Conservation (phyloP, 2,888 invertebrate genomes). For the Iphiclides podalirius region DNA sequence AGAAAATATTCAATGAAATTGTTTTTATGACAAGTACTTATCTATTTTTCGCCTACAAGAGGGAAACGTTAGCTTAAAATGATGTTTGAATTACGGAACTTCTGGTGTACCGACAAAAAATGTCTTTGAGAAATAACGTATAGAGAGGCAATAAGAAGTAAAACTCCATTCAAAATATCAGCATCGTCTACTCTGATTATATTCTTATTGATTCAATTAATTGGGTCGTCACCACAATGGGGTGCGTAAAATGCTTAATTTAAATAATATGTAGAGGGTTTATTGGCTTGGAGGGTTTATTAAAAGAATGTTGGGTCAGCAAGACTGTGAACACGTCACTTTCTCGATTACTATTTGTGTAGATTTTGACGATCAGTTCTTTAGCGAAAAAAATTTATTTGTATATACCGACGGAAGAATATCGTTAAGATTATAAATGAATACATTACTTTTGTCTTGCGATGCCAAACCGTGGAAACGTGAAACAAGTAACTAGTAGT, state of each 20-base stretch:
- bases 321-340: conserved; percentile 1
- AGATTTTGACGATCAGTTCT: neutral
- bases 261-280: conserved; percentile 21
- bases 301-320: conserved; percentile 4
- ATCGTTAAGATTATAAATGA: neutral
- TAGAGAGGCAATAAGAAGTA: too few species aligned
- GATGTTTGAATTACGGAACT: too few species aligned
- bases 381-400: neutral
- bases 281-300: conserved; percentile 10
- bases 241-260: conserved; percentile 16
- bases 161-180: neutral
- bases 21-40: too few species aligned
- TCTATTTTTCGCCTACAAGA: too few species aligned
- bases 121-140: too few species aligned
- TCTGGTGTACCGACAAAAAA: too few species aligned
- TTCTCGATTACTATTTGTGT: conserved; percentile 1
- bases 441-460: neutral
- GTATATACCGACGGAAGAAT: neutral
- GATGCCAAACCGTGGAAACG: neutral
- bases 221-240: conserved; percentile 1
- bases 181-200: neutral
- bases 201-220: too few species aligned
- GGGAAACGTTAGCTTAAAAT: too few species aligned
- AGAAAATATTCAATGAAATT: too few species aligned
- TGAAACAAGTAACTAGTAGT: too few species aligned